Conservation (phyloP, 2,113 vertebrate genomes). For the Melozone crissalis region DNA sequence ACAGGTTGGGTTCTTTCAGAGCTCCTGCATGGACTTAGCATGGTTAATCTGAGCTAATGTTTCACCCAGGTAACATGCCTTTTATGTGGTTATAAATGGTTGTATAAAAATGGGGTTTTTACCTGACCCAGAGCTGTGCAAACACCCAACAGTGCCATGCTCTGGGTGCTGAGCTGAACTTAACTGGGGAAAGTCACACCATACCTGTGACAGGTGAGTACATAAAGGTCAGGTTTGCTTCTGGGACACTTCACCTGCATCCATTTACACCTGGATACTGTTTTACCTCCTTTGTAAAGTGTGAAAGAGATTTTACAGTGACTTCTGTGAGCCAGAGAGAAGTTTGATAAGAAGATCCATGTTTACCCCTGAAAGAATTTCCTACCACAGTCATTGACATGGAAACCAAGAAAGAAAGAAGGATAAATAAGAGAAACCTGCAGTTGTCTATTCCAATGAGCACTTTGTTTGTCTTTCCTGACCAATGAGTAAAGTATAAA, state of each 20-base stretch:
- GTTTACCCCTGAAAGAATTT: not conserved
- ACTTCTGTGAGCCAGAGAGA: not conserved
- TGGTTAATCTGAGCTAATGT: accelerated
- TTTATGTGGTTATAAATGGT: too few species aligned
- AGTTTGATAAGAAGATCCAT: not conserved
- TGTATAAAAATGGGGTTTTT: too few species aligned
- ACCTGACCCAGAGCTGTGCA: not conserved
- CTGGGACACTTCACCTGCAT: not conserved
- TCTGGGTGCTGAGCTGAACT: not conserved
- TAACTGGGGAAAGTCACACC: accelerated
- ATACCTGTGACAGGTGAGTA: too few species aligned
- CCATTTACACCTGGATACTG: accelerated
- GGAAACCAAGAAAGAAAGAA: not conserved
- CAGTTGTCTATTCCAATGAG: not conserved
- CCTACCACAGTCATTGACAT: not conserved
- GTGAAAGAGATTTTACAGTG: not conserved
- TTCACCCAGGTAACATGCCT: not conserved
- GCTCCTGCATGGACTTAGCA: not conserved
- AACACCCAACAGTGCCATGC: accelerated
- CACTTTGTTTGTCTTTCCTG: not conserved
- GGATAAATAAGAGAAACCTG: not conserved
- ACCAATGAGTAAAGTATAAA: not conserved
- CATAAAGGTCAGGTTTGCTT: not conserved
- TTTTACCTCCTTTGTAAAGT: not conserved
- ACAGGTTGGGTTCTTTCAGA: not conserved